Evolutionary conservation across 2,797 vertebrate genomes (phyloP).

Genomic region (Periparus ater): DNA sequence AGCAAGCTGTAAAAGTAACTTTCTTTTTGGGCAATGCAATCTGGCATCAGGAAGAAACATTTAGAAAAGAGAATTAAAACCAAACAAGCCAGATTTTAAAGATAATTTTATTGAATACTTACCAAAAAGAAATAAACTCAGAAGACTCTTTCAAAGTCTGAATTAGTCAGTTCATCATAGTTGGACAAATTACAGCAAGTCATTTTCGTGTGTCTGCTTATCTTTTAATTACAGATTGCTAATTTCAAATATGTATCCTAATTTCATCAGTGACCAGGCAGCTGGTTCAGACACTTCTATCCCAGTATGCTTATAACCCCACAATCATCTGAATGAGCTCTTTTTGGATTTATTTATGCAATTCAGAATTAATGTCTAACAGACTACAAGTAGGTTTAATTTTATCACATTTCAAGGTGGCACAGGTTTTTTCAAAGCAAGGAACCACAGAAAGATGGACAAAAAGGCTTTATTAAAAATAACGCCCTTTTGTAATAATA

Average conservation of each 20-base stretch:
- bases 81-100: conserved; percentile 4
- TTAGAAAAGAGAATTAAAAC: conserved; percentile 10
- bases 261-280: not conserved
- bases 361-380: not conserved
- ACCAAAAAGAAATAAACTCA: not conserved
- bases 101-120: not conserved
- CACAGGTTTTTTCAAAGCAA: not conserved
- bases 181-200: not conserved
- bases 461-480: not conserved
- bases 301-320: not conserved
- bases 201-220: not conserved
- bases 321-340: not conserved
- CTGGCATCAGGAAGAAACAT: not conserved
- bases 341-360: not conserved
- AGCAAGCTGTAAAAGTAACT: not conserved
- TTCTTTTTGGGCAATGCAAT: not conserved
- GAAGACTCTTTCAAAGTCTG: not conserved
- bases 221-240: not conserved
- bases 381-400: not conserved
- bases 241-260: not conserved
- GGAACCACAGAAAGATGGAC: not conserved
- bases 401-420: not conserved
- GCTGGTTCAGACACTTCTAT: not conserved
- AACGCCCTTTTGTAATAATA: not conserved
- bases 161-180: not conserved